phyloP scores from a whole-genome alignment of 2,888 invertebrate species.

The Eumacrocentrus americanus region DNA sequence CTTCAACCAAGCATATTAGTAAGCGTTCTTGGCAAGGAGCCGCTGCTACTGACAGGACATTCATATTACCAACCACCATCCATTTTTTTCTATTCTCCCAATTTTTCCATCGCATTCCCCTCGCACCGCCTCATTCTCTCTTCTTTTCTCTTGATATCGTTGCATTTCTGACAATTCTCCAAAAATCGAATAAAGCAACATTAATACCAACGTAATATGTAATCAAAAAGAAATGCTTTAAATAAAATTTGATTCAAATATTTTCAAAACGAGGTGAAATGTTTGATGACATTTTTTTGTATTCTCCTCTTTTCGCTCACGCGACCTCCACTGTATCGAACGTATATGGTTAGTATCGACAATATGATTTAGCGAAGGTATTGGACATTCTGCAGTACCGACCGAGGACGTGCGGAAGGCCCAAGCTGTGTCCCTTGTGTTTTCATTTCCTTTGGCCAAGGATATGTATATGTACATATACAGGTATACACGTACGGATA shows the following conservation, averaged over 20 bases:
- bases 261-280: no score
- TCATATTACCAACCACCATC: constrained; percentile 49
- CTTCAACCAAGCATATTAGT: constrained; percentile 54
- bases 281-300: no score
- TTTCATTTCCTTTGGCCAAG: neutral
- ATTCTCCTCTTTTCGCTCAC: no score
- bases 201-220: no score
- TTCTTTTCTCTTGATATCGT: constrained; percentile 3
- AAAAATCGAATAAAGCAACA: neutral
- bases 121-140: neutral
- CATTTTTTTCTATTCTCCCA: neutral
- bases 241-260: no score
- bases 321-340: no score
- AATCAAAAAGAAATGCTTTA: neutral
- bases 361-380: no score
- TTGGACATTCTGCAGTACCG: neutral
- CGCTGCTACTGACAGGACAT: constrained; percentile 60
- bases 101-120: constrained; percentile 11
- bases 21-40: constrained; percentile 58
- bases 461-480: no score
- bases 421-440: neutral
- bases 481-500: neutral
- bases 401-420: neutral
- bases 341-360: no score
- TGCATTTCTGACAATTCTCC: constrained; percentile 1